Percentiles rank a stretch among this genome's conserved stretches.
These are phyloP conservation scores for Megalops cyprinoides DNA, from an alignment of 2,797 vertebrate genomes.

Conservation along the genomic window DNA sequence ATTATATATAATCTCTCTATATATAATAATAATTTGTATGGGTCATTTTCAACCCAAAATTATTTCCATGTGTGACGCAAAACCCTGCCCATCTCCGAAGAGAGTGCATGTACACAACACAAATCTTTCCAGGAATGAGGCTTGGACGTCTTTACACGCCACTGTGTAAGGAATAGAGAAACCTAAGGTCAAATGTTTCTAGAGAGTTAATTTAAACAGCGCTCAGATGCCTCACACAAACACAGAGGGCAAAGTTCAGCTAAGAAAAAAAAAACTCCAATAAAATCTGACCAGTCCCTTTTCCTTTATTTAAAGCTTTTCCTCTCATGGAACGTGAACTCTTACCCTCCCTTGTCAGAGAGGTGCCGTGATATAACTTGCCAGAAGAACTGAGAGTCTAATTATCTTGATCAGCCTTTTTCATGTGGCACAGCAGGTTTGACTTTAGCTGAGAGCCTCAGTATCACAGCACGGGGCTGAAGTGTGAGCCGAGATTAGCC, in stretches of 20 bases:
- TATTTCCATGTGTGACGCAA: neutral
- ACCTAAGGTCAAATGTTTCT: neutral
- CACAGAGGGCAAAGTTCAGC: neutral
- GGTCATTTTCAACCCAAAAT: neutral
- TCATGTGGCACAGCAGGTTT: too few relatives aligned
- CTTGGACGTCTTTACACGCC: neutral
- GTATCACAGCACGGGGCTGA: neutral
- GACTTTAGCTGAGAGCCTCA: neutral
- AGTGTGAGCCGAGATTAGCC: neutral
- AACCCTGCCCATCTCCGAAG: neutral
- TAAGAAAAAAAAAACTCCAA: neutral
- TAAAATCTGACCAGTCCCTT: neutral
- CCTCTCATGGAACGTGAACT: neutral
- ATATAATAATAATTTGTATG: neutral
- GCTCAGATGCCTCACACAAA: neutral
- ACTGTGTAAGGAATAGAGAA: neutral
- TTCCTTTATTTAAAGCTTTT: neutral
- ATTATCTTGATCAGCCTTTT: neutral
- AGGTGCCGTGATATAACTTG: neutral
- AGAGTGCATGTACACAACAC: neutral
- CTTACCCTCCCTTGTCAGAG: neutral
- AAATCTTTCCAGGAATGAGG: neutral
- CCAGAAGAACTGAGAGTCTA: neutral
- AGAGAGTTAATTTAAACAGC: neutral
- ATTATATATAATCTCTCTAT: too few relatives aligned